Evolutionary conservation across 2,113 vertebrate genomes (phyloP).

Genomic region (Pelodiscus sinensis): DNA sequence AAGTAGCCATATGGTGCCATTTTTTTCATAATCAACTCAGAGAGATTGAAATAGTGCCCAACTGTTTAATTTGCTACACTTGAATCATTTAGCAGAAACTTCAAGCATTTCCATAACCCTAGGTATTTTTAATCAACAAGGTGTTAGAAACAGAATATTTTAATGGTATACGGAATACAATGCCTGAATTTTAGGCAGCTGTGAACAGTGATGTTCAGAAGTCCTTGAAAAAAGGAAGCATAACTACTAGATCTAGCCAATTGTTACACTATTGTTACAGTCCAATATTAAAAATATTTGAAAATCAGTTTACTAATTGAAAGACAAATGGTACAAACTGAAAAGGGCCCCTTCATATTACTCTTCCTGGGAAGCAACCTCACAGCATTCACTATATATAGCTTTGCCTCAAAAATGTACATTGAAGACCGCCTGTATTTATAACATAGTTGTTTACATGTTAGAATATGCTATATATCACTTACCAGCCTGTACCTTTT

Average conservation of each 20-base stretch:
- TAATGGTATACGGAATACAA: background rate
- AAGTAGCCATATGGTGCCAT: slow-evolving; percentile 24
- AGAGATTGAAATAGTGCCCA: slow-evolving; percentile 37
- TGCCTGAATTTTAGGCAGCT: background rate
- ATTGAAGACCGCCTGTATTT: background rate
- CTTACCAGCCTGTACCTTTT: background rate
- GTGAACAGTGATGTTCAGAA: background rate
- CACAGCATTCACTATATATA: background rate
- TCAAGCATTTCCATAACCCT: background rate
- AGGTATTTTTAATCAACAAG: slow-evolving; percentile 23
- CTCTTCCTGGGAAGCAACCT: background rate
- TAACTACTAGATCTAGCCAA: background rate
- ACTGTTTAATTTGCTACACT: slow-evolving; percentile 32
- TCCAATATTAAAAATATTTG: background rate
- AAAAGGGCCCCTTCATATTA: background rate
- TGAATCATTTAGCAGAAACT: slow-evolving; percentile 51
- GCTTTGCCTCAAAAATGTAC: background rate
- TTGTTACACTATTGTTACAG: background rate
- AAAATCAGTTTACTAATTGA: background rate
- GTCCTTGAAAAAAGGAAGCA: background rate
- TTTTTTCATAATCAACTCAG: slow-evolving; percentile 25
- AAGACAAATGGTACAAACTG: background rate
- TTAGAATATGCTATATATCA: background rate
- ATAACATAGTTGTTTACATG: background rate
- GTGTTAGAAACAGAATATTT: background rate